phyloP scores from a whole-genome alignment of 2,113 vertebrate species.

The Gymnocephalus cernua region DNA sequence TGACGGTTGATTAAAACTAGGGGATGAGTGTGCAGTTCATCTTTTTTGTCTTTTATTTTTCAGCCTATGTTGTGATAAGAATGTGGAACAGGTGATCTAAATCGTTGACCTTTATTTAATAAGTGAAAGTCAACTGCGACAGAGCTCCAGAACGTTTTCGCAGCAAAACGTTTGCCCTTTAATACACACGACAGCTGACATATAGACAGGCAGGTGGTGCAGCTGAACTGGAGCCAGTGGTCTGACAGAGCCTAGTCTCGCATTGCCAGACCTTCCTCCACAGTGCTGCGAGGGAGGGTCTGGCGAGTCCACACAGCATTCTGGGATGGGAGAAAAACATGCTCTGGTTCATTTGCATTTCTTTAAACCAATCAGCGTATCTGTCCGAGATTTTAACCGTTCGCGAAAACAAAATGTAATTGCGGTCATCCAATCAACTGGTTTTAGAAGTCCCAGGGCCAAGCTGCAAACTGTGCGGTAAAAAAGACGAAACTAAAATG shows the following conservation, averaged over 20 bases:
- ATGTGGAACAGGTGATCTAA: slow-evolving; percentile 29
- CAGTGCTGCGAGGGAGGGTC: too few species aligned
- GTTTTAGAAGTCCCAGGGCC: too few species aligned
- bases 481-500: too few species aligned
- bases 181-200: neutral
- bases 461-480: too few species aligned
- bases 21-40: neutral
- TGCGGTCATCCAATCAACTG: too few species aligned
- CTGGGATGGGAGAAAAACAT: too few species aligned
- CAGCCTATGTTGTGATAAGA: neutral
- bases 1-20: neutral
- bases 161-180: neutral
- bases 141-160: neutral
- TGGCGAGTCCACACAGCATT: too few species aligned
- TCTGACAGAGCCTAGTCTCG: neutral
- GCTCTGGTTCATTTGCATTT: too few species aligned
- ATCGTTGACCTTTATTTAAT: slow-evolving; percentile 23
- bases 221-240: neutral
- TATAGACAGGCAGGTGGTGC: neutral
- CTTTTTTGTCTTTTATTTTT: neutral
- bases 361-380: too few species aligned
- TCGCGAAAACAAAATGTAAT: too few species aligned
- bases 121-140: neutral
- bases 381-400: too few species aligned
- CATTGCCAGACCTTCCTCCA: too few species aligned